Evolutionary conservation across 2,797 vertebrate genomes (phyloP).

Genomic region (Phrynocephalus forsythii): DNA sequence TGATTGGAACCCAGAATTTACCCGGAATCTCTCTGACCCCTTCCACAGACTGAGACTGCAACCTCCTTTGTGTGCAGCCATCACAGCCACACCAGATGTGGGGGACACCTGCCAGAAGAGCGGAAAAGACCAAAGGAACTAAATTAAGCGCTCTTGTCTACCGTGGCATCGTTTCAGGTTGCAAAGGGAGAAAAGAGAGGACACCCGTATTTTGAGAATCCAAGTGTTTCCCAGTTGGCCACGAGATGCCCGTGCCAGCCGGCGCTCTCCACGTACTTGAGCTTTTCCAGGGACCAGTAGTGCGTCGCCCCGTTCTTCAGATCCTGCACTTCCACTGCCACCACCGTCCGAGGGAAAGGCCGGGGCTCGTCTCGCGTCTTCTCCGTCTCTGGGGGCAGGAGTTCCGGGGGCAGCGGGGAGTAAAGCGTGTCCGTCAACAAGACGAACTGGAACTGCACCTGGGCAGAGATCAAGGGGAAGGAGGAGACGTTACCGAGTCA

Average conservation of each 20-base stretch:
- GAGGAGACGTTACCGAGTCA: too few relatives aligned
- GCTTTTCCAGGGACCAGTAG: slow-evolving; percentile 98
- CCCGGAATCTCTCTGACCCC: background rate
- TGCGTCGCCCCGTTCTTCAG: slow-evolving; percentile 97
- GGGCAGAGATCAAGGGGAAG: background rate
- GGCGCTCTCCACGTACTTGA: slow-evolving; percentile 83
- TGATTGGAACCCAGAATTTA: background rate
- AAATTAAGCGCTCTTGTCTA: too few relatives aligned
- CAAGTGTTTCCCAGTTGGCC: background rate
- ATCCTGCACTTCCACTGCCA: slow-evolving; percentile 97
- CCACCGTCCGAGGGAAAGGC: slow-evolving; percentile 93
- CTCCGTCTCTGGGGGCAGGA: slow-evolving; percentile 86
- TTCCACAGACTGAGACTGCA: too few relatives aligned
- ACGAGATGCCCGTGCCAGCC: too few relatives aligned
- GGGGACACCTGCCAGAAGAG: too few relatives aligned
- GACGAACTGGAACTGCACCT: slow-evolving; percentile 99
- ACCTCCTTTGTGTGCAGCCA: too few relatives aligned
- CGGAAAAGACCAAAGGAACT: too few relatives aligned
- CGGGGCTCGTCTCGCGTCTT: slow-evolving; percentile 79
- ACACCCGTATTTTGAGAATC: rapidly evolving
- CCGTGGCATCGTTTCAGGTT: background rate
- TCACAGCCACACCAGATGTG: too few relatives aligned
- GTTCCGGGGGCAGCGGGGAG: slow-evolving; percentile 93
- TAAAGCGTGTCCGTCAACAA: slow-evolving; percentile 95
- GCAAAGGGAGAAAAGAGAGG: background rate